Base-by-base conservation (phyloP, 2,888 invertebrate genomes). In the Papilio demoleus region DNA sequence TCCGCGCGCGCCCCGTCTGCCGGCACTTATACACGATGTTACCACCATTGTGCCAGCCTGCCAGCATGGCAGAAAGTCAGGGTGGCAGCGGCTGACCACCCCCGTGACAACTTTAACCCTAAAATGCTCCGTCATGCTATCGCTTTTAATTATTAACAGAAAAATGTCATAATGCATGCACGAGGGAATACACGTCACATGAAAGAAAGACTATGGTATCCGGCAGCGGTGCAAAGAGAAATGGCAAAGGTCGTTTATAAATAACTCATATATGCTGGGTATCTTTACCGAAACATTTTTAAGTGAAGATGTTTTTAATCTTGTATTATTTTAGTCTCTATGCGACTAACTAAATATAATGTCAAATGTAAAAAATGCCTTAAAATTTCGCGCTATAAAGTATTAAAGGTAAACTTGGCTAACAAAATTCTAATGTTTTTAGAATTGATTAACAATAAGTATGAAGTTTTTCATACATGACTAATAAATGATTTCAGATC, bases 61-160 rank as follows among this genome's bases (percentile, higher is more conserved):
- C 14, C 50, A 50, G 50, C 53, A 4, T 4, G 17, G 31, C 27
- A 31, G 24, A 4, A 50, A 14, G 24, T 22, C 12, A 50, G 81
- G 80, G 79, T 75, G 45, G 45, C 45, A 22, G 77, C 74, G 77
- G 73, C 77, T 84, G 85, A 81, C 88, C 87, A 84, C 86, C 88
- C 87, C 88, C 83, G 83, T 88, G 83, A 77, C 79, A 87, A 31
- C n/a, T n/a, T 84, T 85, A 86, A 86, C 87, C 88, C 89, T 88
- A 81, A 77, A 84, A 86, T 81, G 74, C 70, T 68, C 70, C 74
- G 77, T 76, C 77, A 79, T 72, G 76, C 77, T 80, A 78, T 81
- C 27, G 27, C 60, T 60, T 82, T 80, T 85, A 83, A 85, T 84
- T 74, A 84, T 79, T 78, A 80, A 79, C 78, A 78, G 81, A 79